Percentiles rank a stretch among this genome's conserved stretches.
phyloP scores from a whole-genome alignment of 2,113 vertebrate species.

The Amblyopsis rosae region DNA sequence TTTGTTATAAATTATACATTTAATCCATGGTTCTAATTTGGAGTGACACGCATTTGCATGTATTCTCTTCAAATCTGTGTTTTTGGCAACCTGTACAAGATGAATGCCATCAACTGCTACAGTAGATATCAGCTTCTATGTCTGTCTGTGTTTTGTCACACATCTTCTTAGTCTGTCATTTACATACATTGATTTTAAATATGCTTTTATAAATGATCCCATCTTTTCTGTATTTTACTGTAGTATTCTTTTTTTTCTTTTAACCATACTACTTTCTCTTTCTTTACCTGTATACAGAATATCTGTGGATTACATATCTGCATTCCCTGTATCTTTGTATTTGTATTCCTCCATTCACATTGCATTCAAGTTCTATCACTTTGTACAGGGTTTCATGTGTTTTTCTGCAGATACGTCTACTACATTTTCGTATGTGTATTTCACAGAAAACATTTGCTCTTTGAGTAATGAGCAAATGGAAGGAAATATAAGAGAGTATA shows the following conservation, averaged over 20 bases:
- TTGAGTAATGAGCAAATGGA: too few relatives aligned
- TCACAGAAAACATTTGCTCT: neutral
- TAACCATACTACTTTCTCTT: neutral
- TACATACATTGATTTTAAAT: too few relatives aligned
- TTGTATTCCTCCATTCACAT: neutral
- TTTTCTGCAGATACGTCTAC: neutral
- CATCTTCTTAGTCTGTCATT: too few relatives aligned
- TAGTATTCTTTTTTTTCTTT: neutral
- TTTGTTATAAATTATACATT: neutral
- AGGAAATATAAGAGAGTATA: too few relatives aligned
- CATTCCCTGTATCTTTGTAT: neutral
- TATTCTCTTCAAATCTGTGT: too few relatives aligned
- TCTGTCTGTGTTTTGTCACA: too few relatives aligned
- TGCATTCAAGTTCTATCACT: neutral
- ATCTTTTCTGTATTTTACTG: neutral
- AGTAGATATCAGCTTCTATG: too few relatives aligned
- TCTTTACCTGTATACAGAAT: neutral
- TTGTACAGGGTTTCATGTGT: constrained; percentile 1
- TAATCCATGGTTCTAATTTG: too few relatives aligned
- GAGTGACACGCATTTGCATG: too few relatives aligned
- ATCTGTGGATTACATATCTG: neutral
- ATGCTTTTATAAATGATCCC: neutral
- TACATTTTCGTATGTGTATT: neutral
- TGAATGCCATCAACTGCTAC: too few relatives aligned
- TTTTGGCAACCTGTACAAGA: too few relatives aligned